Evolutionary conservation across 2,797 vertebrate species (phyloP), one percentile per base, ranked within the genome.

Genomic region (Xiphophorus birchmanni): DNA sequence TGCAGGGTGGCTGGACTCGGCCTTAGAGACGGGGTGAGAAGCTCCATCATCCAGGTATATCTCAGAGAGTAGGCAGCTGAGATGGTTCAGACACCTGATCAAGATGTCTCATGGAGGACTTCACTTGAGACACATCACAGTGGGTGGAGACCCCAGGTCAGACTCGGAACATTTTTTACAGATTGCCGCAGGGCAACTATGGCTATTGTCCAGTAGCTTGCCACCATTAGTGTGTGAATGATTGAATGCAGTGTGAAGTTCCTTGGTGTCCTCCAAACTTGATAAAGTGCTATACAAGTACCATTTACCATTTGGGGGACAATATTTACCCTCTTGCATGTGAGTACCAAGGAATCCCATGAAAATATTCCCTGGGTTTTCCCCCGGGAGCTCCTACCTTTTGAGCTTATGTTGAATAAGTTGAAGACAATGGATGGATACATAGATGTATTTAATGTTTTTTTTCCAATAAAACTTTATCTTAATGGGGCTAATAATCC

Each of bases 401-500:
- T 32, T 65, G 60, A 65, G 2, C 15, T 35, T 65, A 18, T 35
- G 15, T 35, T 35, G 15, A 15, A 18, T 65, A 65, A 65, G 15
- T 18, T 65, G 60, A 65, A 35, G 29, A 65, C 6, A 18, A 40
- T 67, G 35, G 32, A 35, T 37, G 60, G 18, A 40, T 12, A 21
- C 18, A 32, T 12, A 37, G n/a, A 81, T 44, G 11, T 1, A 32
- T 76, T 73, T 82, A 50, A 73, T 83, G 29, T 80, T 80, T 77
- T 80, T 32, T 74, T 81, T 35, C 71, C 54, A 45, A 82, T 80
- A 37, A 86, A 83, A 86, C 40, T 29, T 12, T 58, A 48, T 82
- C 63, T 80, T 78, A 67, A 73, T 80, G 40, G 83, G 79, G 45
- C 76, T 45, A 73, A 15, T 56, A 32, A 50, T 73, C 32, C 10